Base-by-base conservation (phyloP, 2,797 vertebrate species). In the Leuciscus waleckii region DNA sequence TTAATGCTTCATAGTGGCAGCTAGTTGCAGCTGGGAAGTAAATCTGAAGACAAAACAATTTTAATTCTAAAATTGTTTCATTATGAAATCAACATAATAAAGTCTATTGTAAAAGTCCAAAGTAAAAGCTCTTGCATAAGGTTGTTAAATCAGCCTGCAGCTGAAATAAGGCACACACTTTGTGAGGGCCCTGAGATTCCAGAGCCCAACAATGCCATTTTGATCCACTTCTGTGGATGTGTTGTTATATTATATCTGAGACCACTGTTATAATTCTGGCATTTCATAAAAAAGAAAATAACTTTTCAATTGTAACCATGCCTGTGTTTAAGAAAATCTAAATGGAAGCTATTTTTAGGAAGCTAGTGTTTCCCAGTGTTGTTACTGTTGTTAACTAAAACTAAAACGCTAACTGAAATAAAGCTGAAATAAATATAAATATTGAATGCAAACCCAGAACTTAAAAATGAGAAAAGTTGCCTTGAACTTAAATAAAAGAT, bases 71-170 rank as follows among this genome's bases (percentile, higher is more conserved):
- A 39, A 83, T 14, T n/a, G 21, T 65, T 80, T 39, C 63, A 80
- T 80, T 35, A 69, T 51, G 79, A 68, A 69, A 69, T 68, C 43
- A 54, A 37, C 43, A 68, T 78, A 54, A 77, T 56, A 29, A 23
- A 58, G 37, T 58, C n/a, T 7, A 32, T 70, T 84, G 56, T 58
- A 58, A 84, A 84, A 78, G 49, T 43, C 74, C 32, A 68, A 58
- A 77, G 37, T 81, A 84, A 58, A 83, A 35, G 32, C 35, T 79
- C 16, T 83, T 80, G 29, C 81, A 37, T 75, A 87, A 84, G 21
- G 14, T 19, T 35, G 21, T 74, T 76, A 63, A 81, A 70, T 84
- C 63, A 56, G 61, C 1, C 76, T 32, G 6, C 23, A 56, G 68
- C 68, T 69, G 10, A 77, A 67, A 63, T 16, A 29, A 29, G 41